Base-by-base conservation (phyloP, 2,797 vertebrate species). In the Otolemur crassicaudatus region DNA sequence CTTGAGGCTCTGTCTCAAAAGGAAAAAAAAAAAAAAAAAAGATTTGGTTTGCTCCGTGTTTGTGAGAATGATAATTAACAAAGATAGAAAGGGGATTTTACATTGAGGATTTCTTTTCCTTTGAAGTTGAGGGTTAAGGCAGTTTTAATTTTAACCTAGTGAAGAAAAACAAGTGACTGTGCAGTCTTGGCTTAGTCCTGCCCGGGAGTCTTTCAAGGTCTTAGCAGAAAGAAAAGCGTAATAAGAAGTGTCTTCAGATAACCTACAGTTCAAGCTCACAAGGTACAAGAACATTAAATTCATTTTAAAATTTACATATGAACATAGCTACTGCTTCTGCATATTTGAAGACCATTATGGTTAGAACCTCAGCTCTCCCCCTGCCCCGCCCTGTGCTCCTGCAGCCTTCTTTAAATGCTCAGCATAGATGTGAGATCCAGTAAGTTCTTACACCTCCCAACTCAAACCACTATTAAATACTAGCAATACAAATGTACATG, bases 131-230 rank as follows among this genome's bases (percentile, higher is more conserved):
- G 5, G 4, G 67, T 72, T 92, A 92, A 81, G 29, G 37, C 14
- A 94, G 72, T 81, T 96, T 80, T 89, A n/a, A 77, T 49, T 84
- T 90, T 75, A 92, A 87, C 25, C 13, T 10, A 75, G 34, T 80
- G 87, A 83, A 82, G 25, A 70, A 93, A 95, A 43, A 7, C n/a
- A 67, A 23, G 34, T 83, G n/a, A 60, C 16, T 49, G 23, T 70
- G 43, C 10, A 63, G n/a, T 69, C n/a, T 91, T 43, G 60, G 63
- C 9, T 91, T 5, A 17, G 22, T 23, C 65, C 9, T 73, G 25
- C 29, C n/a, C 91, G 56, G 56, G 60, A 29, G 40, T 93, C 34
- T 88, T 87, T 88, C n/a, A 40, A 92, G 70, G 53, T 65, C 69
- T 56, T 40, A 8, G 40, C 2, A 29, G 40, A 58, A 79, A 90